A percentile compares a stretch with the other conserved stretches of the same genome.
Conservation (phyloP, 2,113 vertebrate species). For the Serilophus lunatus region DNA sequence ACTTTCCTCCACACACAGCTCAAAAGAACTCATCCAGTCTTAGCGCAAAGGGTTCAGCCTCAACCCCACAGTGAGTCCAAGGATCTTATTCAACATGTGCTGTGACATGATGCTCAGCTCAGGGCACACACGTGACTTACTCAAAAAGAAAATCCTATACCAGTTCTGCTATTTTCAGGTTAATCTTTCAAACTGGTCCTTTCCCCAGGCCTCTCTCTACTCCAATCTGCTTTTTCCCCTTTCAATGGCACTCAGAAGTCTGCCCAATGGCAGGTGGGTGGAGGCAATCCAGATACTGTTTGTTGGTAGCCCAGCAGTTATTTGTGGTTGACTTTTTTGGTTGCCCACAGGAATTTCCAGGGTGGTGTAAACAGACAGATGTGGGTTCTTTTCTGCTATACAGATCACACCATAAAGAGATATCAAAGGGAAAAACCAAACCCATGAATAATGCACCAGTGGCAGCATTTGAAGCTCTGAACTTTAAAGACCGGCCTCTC, state of each 20-base stretch:
- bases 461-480: constrained; percentile 10
- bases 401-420: constrained; percentile 38
- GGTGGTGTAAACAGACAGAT: constrained; percentile 56
- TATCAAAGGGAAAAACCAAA: constrained; percentile 34
- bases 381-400: constrained; percentile 34
- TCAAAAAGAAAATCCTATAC: background rate
- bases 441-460: constrained; percentile 42
- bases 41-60: background rate
- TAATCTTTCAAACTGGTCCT: background rate
- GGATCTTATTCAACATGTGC: background rate
- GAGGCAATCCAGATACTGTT: constrained; percentile 24
- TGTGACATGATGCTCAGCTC: background rate
- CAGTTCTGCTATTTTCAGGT: background rate
- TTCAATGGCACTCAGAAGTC: background rate
- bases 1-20: background rate
- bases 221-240: background rate
- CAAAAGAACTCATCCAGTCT: background rate
- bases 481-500: constrained; percentile 16
- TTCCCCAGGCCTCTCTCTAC: background rate
- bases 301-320: constrained; percentile 40
- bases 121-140: background rate
- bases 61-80: background rate
- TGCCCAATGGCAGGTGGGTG: constrained; percentile 42
- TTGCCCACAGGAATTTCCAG: constrained; percentile 57
- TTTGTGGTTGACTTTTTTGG: constrained; percentile 43